phyloP scores from a whole-genome alignment of 2,888 invertebrate species.

The Vesta saturnalis region DNA sequence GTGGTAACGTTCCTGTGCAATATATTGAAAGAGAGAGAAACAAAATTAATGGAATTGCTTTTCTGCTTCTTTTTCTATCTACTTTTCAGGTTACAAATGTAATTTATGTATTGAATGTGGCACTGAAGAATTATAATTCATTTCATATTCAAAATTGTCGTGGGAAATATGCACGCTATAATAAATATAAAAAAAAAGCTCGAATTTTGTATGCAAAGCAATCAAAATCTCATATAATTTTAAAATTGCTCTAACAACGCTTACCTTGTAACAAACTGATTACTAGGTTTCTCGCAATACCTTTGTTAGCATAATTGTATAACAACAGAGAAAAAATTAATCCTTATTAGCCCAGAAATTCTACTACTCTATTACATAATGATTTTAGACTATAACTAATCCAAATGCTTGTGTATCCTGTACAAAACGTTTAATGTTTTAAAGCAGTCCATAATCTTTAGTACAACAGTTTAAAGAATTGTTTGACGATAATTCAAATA shows the following conservation, averaged over 20 bases:
- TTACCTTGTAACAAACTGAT: too few species aligned
- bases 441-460: too few species aligned
- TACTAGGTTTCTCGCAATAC: too few species aligned
- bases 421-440: too few species aligned
- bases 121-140: slow-evolving; percentile 18
- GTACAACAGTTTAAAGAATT: too few species aligned
- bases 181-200: background rate
- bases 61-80: slow-evolving; percentile 43
- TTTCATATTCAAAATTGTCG: slow-evolving; percentile 14
- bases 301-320: too few species aligned
- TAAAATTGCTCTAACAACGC: background rate
- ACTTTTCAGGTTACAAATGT: slow-evolving; percentile 27
- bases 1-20: slow-evolving; percentile 45
- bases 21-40: slow-evolving; percentile 41
- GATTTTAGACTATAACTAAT: too few species aligned
- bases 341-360: too few species aligned
- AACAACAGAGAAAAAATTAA: too few species aligned
- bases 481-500: too few species aligned
- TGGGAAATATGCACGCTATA: slow-evolving; percentile 10
- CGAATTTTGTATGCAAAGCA: background rate
- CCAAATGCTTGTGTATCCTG: too few species aligned
- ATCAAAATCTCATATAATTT: background rate
- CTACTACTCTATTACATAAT: too few species aligned
- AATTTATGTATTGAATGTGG: slow-evolving; percentile 16
- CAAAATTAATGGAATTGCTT: slow-evolving; percentile 51